A percentile compares a stretch with the other conserved stretches of the same genome.
phyloP scores from a whole-genome alignment of 2,113 vertebrate species.

The Siphamia tubifer region DNA sequence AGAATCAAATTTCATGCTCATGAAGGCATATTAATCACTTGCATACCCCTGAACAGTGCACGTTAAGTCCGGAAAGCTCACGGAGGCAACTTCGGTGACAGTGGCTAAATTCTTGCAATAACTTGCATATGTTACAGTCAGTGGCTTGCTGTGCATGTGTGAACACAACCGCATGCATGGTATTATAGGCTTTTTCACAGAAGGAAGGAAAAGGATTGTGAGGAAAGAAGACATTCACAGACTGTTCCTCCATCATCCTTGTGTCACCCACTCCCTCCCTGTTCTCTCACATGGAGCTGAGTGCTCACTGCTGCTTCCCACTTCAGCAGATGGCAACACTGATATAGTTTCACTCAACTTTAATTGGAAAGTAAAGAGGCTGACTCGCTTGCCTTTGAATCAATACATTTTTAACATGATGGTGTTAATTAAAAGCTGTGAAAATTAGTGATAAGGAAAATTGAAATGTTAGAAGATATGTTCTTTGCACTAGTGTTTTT shows the following conservation, averaged over 20 bases:
- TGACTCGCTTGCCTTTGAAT: constrained; percentile 42
- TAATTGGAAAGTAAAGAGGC: constrained; percentile 65
- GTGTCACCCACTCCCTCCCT: constrained; percentile 1
- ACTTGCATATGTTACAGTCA: constrained; percentile 30
- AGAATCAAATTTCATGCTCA: constrained; percentile 19
- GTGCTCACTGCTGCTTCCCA: constrained; percentile 11
- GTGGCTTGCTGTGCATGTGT: constrained; percentile 19
- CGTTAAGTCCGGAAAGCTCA: neutral
- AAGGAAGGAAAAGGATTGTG: neutral
- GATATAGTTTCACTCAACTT: constrained; percentile 53
- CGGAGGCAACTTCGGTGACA: neutral
- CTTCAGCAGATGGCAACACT: constrained; percentile 58
- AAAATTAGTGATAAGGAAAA: constrained; percentile 52
- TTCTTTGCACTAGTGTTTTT: too few relatives aligned
- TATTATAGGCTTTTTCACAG: constrained; percentile 9
- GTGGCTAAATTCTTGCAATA: neutral
- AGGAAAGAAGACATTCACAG: constrained; percentile 11
- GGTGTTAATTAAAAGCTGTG: constrained; percentile 65
- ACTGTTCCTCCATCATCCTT: constrained; percentile 16
- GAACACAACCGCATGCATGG: constrained; percentile 25
- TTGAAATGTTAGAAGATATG: constrained; percentile 11
- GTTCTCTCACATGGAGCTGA: neutral
- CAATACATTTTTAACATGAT: constrained; percentile 45
- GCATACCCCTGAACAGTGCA: neutral
- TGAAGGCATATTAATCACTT: constrained; percentile 20